Evolutionary conservation across 2,797 vertebrate genomes (phyloP).

Genomic region (Thripadectes ignobilis): DNA sequence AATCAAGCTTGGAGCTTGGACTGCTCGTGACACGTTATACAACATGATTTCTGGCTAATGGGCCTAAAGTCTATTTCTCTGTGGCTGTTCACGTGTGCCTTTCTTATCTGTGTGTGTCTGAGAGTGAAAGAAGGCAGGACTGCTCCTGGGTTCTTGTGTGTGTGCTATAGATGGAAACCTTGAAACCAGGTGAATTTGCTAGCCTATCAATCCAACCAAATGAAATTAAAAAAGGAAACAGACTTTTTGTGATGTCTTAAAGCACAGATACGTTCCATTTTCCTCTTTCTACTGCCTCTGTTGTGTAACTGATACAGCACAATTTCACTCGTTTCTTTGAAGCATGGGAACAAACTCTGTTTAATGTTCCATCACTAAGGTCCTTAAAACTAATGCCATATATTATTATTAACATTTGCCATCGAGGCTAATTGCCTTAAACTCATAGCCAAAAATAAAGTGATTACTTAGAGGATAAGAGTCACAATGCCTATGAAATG

Average conservation of each 20-base stretch:
- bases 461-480: background rate
- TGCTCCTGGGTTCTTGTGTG: background rate
- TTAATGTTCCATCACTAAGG: background rate
- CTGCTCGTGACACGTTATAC: background rate
- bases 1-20: background rate
- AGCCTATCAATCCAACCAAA: background rate
- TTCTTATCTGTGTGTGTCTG: background rate
- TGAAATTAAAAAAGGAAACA: background rate
- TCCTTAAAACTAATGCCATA: background rate
- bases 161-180: background rate
- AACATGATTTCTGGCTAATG: background rate
- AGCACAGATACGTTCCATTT: background rate
- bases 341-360: background rate
- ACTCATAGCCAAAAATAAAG: background rate
- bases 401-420: background rate
- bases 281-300: background rate
- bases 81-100: background rate
- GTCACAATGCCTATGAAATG: background rate
- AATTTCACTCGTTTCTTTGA: background rate
- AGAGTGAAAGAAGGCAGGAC: background rate
- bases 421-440: background rate
- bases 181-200: constrained; percentile 26
- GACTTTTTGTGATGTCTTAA: background rate
- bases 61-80: background rate
- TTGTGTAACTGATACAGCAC: background rate